These are phyloP conservation scores for Vidua chalybeata DNA, from an alignment of 2,113 vertebrate genomes.

Conservation along the genomic window DNA sequence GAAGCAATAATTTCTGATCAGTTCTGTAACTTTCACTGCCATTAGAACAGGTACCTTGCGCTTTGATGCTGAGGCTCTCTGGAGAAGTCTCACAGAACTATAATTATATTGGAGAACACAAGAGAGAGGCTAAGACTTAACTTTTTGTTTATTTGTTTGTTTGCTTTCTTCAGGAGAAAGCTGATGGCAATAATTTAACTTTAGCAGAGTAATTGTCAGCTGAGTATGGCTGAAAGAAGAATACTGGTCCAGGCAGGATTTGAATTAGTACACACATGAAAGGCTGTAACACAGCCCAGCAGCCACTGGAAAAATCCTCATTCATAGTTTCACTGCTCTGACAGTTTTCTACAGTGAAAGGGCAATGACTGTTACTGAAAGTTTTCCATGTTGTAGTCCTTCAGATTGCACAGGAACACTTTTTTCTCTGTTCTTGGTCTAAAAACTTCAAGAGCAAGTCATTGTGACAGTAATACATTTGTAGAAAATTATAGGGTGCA, in stretches of 20 bases:
- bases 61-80: not conserved
- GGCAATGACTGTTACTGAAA: not conserved
- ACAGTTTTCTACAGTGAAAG: not conserved
- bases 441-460: slow-evolving; percentile 21
- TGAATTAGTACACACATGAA: not conserved
- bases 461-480: not conserved
- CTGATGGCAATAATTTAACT: not conserved
- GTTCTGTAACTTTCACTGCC: not conserved
- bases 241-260: not conserved
- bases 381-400: not conserved
- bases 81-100: not conserved
- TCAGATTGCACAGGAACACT: not conserved
- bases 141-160: not conserved
- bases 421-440: slow-evolving; percentile 9
- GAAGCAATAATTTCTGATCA: not conserved
- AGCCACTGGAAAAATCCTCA: not conserved
- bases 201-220: not conserved
- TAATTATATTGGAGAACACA: not conserved
- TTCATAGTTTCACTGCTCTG: not conserved
- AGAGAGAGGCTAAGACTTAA: not conserved
- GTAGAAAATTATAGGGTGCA: not conserved
- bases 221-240: not conserved
- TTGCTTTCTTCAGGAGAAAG: not conserved
- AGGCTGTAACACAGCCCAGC: not conserved
- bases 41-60: not conserved